Evolutionary conservation across 2,888 invertebrate species (phyloP).

Genomic region (Nephrotoma flavescens): DNA sequence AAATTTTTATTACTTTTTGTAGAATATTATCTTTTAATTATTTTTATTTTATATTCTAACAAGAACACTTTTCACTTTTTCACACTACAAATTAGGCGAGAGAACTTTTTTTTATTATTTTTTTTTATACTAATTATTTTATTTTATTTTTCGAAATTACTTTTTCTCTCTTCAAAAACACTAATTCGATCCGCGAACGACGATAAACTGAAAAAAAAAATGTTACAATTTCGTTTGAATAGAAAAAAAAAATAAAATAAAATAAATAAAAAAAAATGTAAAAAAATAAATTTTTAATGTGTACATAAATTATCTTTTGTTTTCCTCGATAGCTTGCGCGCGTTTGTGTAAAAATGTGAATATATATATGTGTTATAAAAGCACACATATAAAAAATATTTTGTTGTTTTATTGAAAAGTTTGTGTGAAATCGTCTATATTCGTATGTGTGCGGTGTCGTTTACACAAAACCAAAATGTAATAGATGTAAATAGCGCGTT

Average conservation of each 20-base stretch:
- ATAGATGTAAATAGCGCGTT: not conserved
- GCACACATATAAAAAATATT: not conserved
- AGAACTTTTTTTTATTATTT: not conserved
- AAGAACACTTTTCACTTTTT: not conserved
- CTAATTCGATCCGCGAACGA: not conserved
- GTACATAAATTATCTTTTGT: not conserved
- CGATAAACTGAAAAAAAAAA: not conserved
- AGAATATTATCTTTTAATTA: not conserved
- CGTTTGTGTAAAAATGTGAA: not conserved
- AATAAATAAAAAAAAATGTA: not conserved
- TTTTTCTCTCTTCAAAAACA: not conserved
- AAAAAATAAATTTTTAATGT: not conserved
- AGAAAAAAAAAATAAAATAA: not conserved
- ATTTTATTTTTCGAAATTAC: not conserved
- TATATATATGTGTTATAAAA: not conserved
- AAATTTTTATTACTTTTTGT: not conserved
- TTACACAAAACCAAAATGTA: not conserved
- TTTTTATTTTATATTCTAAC: not conserved
- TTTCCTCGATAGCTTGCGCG: not conserved
- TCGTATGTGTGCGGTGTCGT: too few species aligned
- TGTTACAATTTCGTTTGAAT: not conserved
- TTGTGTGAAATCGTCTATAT: too few species aligned
- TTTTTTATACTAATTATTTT: not conserved
- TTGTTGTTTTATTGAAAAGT: not conserved
- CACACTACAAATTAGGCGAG: not conserved